phyloP scores from a whole-genome alignment of 2,797 vertebrate species.

The Thaleichthys pacificus region DNA sequence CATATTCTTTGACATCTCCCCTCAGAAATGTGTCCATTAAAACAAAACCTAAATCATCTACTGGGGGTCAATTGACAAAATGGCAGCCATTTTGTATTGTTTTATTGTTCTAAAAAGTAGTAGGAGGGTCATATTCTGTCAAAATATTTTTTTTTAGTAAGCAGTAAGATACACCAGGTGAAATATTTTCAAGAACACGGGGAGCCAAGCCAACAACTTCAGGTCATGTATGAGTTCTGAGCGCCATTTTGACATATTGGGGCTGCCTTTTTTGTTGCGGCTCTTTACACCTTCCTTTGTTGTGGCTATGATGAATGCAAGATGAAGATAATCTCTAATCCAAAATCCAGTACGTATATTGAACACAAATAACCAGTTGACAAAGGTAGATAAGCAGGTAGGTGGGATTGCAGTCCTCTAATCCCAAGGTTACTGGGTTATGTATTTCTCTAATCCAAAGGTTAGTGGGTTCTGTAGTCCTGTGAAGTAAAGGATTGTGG shows the following conservation, averaged over 20 bases:
- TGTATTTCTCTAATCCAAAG: slow-evolving; percentile 52
- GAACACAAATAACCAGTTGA: slow-evolving; percentile 63
- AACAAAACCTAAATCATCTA: slow-evolving; percentile 51
- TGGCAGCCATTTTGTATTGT: slow-evolving; percentile 28
- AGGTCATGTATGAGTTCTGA: slow-evolving; percentile 30
- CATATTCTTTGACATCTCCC: slow-evolving; percentile 37
- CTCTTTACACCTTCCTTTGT: slow-evolving; percentile 33
- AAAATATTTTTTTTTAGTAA: slow-evolving; percentile 62
- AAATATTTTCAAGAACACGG: slow-evolving; percentile 53
- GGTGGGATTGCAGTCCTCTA: slow-evolving; percentile 37
- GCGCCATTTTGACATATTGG: slow-evolving; percentile 50
- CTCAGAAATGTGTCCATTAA: slow-evolving; percentile 63
- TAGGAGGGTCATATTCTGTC: slow-evolving; percentile 37
- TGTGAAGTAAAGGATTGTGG: slow-evolving; percentile 7
- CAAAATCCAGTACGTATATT: slow-evolving; percentile 40
- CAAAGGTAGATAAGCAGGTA: slow-evolving; percentile 52
- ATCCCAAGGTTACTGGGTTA: slow-evolving; percentile 44
- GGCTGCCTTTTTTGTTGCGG: slow-evolving; percentile 36
- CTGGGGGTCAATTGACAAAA: slow-evolving; percentile 50
- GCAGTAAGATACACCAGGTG: slow-evolving; percentile 63
- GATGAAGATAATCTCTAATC: slow-evolving; percentile 27
- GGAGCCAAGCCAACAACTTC: slow-evolving; percentile 39
- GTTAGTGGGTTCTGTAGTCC: slow-evolving; percentile 53
- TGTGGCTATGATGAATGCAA: slow-evolving; percentile 31
- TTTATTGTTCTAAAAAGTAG: slow-evolving; percentile 28